Conservation (phyloP, 2,113 vertebrate genomes). For the Ceratotherium simum region DNA sequence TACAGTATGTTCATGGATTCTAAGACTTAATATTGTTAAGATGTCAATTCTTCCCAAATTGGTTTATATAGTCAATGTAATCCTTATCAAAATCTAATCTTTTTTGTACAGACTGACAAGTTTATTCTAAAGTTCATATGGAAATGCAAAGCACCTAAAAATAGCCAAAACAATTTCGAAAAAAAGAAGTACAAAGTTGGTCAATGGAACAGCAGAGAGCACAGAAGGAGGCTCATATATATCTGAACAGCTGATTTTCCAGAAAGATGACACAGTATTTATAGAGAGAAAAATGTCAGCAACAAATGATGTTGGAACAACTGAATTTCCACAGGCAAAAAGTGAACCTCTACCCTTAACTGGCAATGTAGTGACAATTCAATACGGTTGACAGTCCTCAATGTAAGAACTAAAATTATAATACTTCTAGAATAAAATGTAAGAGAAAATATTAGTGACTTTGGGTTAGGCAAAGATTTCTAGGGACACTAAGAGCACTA, state of each 20-base stretch:
- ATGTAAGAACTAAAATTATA: background rate
- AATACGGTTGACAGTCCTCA: background rate
- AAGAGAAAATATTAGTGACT: background rate
- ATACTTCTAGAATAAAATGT: background rate
- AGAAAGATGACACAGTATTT: background rate
- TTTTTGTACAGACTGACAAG: background rate
- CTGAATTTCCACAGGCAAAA: background rate
- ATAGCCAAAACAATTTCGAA: background rate
- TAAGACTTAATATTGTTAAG: background rate
- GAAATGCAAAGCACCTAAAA: background rate
- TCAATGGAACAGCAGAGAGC: background rate
- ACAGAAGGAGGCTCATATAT: background rate
- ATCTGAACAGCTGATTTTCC: background rate
- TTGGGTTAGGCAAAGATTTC: constrained; percentile 18
- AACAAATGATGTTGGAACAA: background rate
- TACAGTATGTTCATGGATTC: background rate
- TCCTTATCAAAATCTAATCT: background rate
- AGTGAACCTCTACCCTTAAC: background rate
- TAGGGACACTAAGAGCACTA: background rate
- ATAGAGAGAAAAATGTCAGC: background rate
- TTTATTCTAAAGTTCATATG: background rate
- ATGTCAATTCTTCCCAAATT: background rate
- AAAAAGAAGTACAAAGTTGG: background rate
- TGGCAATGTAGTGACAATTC: background rate
- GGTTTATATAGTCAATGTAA: background rate